These are phyloP conservation scores for Urocynchramus pylzowi DNA, from an alignment of 2,113 vertebrate genomes.

Conservation along the genomic window DNA sequence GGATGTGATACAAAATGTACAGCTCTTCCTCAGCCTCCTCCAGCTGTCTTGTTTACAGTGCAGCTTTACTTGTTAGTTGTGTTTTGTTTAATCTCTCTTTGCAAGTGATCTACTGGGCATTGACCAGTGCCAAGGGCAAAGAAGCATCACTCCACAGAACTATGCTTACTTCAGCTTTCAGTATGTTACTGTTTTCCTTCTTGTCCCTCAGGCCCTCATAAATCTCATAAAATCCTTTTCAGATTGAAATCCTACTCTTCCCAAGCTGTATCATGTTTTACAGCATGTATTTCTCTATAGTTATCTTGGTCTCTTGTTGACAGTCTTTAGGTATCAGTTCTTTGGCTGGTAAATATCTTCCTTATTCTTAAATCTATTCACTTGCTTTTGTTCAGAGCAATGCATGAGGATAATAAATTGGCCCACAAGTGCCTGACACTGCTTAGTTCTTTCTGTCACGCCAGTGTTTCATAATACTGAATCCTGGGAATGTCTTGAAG, in stretches of 20 bases:
- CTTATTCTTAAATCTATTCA: conserved; percentile 16
- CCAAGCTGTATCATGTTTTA: not conserved
- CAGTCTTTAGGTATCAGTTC: not conserved
- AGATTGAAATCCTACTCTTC: conserved; percentile 22
- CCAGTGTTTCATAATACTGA: not conserved
- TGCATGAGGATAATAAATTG: not conserved
- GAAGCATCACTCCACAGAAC: not conserved
- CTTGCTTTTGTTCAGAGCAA: conserved; percentile 13
- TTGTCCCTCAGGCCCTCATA: not conserved
- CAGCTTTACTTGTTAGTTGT: not conserved
- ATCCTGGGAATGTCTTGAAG: not conserved
- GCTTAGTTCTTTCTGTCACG: not conserved
- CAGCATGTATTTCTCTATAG: not conserved
- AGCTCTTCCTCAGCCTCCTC: not conserved
- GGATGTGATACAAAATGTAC: not conserved
- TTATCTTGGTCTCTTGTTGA: conserved; percentile 10
- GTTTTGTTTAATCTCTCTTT: conserved; percentile 9
- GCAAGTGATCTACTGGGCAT: not conserved
- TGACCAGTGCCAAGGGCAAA: not conserved
- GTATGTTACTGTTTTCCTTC: not conserved
- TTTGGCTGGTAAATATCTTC: not conserved
- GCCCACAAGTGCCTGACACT: not conserved
- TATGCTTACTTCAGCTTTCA: conserved; percentile 5
- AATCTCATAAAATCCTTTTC: conserved; percentile 35
- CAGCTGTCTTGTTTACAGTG: not conserved